phyloP scores from a whole-genome alignment of 2,888 invertebrate species.

The Leptogaster cylindrica region DNA sequence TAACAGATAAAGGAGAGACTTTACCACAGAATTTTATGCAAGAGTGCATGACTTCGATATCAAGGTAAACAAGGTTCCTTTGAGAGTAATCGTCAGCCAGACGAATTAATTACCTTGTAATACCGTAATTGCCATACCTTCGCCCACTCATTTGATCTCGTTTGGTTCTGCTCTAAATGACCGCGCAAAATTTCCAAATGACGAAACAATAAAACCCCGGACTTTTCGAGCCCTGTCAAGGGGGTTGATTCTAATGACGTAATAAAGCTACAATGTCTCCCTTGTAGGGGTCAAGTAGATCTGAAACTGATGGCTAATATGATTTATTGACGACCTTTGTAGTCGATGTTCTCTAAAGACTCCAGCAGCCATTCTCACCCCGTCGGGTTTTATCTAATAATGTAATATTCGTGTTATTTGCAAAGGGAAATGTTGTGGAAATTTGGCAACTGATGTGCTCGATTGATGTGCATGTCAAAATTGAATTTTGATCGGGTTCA shows the following conservation, averaged over 20 bases:
- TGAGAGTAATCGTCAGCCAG: not conserved
- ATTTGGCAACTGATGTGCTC: slow-evolving; percentile 44
- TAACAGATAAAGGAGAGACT: slow-evolving; percentile 21
- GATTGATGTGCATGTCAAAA: too few relatives aligned
- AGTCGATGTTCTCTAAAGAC: slow-evolving; percentile 37
- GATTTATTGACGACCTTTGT: slow-evolving; percentile 47
- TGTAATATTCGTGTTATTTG: slow-evolving; percentile 47
- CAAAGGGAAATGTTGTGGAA: slow-evolving; percentile 44
- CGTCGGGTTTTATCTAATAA: slow-evolving; percentile 45
- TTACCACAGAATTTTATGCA: not conserved
- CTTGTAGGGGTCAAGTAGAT: slow-evolving; percentile 35
- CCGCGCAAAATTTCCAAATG: slow-evolving; percentile 34
- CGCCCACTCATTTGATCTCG: not conserved
- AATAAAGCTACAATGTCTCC: slow-evolving; percentile 36
- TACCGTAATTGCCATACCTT: slow-evolving; percentile 1
- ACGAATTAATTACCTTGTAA: not conserved
- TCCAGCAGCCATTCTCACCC: slow-evolving; percentile 23
- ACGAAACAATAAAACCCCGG: slow-evolving; percentile 28
- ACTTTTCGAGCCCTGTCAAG: too few relatives aligned
- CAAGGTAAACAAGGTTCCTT: not conserved
- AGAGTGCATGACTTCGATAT: not conserved
- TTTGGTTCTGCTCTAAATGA: slow-evolving; percentile 22
- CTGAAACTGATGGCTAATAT: slow-evolving; percentile 44
- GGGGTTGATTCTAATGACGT: slow-evolving; percentile 35
- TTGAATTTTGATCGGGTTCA: too few relatives aligned